Evolutionary conservation across 2,888 invertebrate species (phyloP), one percentile per base, ranked within the genome.

Genomic region (Tanytarsus gracilentus): DNA sequence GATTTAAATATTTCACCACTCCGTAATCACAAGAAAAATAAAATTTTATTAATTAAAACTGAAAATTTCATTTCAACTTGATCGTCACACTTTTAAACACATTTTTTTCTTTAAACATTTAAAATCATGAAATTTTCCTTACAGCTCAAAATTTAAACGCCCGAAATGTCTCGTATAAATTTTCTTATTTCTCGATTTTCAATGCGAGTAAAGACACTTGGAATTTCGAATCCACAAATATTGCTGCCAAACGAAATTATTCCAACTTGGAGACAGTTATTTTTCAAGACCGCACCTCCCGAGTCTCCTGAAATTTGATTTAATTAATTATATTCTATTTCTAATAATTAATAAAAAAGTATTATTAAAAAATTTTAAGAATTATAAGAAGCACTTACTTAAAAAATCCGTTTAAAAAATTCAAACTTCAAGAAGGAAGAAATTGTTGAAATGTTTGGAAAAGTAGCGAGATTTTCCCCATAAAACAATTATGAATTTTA

Each of bases 231-330:
- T 3, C 60, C 60, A 11, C 60, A 60, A 14, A 23, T 18, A 16
- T 9, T 14, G 36, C 50, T 50, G 1, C 60, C 60, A 11, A 60
- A 60, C 4, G 60, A 60, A 11, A 60, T 50, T n/a, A 60, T 60
- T 4, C 33, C 60, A 16, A 60, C 60, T 25, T 50, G 50, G 6
- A 60, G 23, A 18, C 49, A 60, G 8, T 29, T 27, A 18, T 25
- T 14, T 36, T 36, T 33, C 11, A 60, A n/a, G 8, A 60, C 50
- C 11, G 50, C 60, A 36, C 60, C 60, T 9, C 60, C 60, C 50
- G 21, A n/a, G 7, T 26, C 26, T 26, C 21, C 11, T 18, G 14
- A 18, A 11, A 21, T 14, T 11, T 44, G 21, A 8, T 8, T 11
- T 9, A 11, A 44, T 23, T 18, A 44, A 44, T 23, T 36, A 16